A percentile compares a stretch with the other conserved stretches of the same genome.
Evolutionary conservation across 2,113 vertebrate species (phyloP).

Genomic region (Pelobates fuscus): DNA sequence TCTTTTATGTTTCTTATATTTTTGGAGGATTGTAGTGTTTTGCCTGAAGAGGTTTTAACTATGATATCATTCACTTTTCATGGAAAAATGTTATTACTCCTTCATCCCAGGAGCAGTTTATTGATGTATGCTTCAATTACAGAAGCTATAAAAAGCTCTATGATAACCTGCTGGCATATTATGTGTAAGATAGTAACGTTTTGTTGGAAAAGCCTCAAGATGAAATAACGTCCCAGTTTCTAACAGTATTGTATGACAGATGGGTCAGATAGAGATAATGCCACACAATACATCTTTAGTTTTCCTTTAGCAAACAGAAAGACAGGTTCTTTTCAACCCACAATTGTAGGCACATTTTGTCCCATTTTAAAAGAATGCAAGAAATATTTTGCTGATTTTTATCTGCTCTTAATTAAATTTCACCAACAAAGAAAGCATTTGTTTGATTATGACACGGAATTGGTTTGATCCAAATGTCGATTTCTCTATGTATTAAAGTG

Average conservation of each 20-base stretch:
- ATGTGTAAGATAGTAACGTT: conserved; percentile 45
- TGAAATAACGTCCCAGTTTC: conserved; percentile 64
- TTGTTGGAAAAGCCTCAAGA: conserved; percentile 53
- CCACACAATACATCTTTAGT: conserved; percentile 74
- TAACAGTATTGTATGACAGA: conserved; percentile 73
- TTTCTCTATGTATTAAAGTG: conserved; percentile 43
- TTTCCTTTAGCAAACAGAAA: conserved; percentile 64
- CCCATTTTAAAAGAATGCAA: conserved; percentile 67
- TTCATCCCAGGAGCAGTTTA: conserved; percentile 45
- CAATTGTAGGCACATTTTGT: conserved; percentile 70
- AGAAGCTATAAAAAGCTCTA: conserved; percentile 50
- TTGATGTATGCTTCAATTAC: conserved; percentile 44
- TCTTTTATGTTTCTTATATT: not conserved
- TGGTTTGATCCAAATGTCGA: conserved; percentile 41
- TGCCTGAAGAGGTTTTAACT: conserved; percentile 54
- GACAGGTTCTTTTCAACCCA: conserved; percentile 59
- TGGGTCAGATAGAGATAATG: conserved; percentile 77
- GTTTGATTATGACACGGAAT: conserved; percentile 52
- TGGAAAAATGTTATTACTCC: conserved; percentile 51
- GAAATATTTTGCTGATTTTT: conserved; percentile 71
- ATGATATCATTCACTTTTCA: conserved; percentile 47
- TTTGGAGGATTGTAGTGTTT: not conserved
- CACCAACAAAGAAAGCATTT: conserved; percentile 70
- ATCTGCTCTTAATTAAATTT: conserved; percentile 80
- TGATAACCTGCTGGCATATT: conserved; percentile 49